phyloP scores from a whole-genome alignment of 2,113 vertebrate species.

The Lamprotornis superbus region DNA sequence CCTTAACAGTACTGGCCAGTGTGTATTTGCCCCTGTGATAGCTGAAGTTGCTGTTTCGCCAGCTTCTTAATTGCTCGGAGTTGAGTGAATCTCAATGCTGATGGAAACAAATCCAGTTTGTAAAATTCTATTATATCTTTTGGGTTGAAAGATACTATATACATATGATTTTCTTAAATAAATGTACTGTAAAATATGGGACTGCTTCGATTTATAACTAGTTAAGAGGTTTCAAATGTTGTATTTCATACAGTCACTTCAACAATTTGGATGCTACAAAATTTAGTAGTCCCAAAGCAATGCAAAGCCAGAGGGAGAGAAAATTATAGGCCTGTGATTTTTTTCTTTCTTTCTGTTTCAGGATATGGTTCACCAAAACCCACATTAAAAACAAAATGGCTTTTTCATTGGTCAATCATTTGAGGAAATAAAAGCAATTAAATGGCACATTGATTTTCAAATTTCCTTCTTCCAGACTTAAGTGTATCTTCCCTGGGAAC shows the following conservation, averaged over 20 bases:
- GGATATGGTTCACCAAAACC: not conserved
- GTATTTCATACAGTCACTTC: not conserved
- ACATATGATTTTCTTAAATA: not conserved
- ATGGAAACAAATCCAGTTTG: not conserved
- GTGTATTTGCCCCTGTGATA: not conserved
- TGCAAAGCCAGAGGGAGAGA: not conserved
- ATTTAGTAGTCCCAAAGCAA: not conserved
- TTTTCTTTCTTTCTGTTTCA: not conserved
- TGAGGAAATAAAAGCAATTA: conserved; percentile 44
- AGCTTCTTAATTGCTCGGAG: not conserved
- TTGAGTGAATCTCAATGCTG: not conserved
- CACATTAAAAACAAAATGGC: not conserved
- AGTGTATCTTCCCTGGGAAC: not conserved
- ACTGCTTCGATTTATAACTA: not conserved
- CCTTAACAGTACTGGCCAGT: not conserved
- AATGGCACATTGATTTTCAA: conserved; percentile 37
- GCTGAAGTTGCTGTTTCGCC: not conserved
- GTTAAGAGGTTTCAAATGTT: not conserved
- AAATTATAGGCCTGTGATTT: not conserved
- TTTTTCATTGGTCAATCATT: conserved; percentile 33
- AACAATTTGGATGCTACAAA: not conserved
- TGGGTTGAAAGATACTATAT: not conserved
- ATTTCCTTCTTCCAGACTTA: conserved; percentile 2
- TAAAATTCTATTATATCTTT: not conserved
- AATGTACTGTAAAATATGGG: not conserved